Evolutionary conservation across 2,113 vertebrate species (phyloP).

Genomic region (Passerina amoena): DNA sequence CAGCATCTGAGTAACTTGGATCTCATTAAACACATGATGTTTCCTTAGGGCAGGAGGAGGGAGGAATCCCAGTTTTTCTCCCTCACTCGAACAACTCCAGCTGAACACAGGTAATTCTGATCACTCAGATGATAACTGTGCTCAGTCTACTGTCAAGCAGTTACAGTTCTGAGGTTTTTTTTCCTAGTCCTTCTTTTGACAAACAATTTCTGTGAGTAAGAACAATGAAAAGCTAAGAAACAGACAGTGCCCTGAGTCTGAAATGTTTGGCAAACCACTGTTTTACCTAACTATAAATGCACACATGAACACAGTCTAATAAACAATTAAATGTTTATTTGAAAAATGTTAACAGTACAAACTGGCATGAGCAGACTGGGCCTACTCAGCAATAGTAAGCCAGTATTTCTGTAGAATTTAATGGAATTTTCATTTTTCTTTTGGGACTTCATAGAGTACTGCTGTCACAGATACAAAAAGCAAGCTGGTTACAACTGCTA

Average conservation of each 20-base stretch:
- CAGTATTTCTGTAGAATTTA: not conserved
- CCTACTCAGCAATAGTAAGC: not conserved
- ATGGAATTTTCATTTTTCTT: not conserved
- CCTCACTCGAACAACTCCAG: not conserved
- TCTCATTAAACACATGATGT: not conserved
- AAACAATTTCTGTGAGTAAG: not conserved
- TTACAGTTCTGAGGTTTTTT: not conserved
- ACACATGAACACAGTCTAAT: not conserved
- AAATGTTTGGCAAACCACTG: not conserved
- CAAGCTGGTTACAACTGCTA: not conserved
- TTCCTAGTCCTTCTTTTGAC: not conserved
- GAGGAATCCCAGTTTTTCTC: not conserved
- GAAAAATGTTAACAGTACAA: slow-evolving; percentile 45
- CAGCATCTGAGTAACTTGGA: not conserved
- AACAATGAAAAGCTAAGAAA: not conserved
- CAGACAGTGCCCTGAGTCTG: fast-evolving
- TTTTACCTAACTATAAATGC: not conserved
- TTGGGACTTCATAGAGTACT: not conserved
- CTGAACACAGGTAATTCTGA: not conserved
- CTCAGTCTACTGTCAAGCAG: not conserved
- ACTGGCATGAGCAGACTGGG: not conserved
- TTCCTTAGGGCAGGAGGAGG: not conserved
- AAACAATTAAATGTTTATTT: slow-evolving; percentile 58
- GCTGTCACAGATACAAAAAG: not conserved
- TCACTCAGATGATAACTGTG: not conserved